phyloP scores from a whole-genome alignment of 2,113 vertebrate genomes.

The Arizona elegans region DNA sequence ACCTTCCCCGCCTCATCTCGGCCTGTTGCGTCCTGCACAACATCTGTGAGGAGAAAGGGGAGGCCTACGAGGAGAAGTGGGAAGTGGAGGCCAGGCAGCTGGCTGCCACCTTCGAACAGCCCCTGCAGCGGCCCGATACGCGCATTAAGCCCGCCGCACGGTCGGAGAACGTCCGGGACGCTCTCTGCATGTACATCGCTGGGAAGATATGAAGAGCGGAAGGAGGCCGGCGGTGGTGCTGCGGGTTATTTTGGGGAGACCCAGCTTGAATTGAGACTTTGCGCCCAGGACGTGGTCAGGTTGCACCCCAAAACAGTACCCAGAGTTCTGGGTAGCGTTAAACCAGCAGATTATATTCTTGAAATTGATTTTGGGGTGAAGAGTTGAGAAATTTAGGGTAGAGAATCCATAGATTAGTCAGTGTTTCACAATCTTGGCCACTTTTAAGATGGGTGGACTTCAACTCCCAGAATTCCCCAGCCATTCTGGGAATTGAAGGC shows the following conservation, averaged over 20 bases:
- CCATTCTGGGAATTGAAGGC: background rate
- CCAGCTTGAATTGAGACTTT: background rate
- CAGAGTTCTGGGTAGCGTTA: background rate
- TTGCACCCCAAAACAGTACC: background rate
- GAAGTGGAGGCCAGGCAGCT: conserved; percentile 11
- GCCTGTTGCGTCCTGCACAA: conserved; percentile 28
- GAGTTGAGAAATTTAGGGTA: background rate
- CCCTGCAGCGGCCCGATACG: background rate
- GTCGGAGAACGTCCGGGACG: background rate
- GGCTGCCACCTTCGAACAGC: conserved; percentile 8
- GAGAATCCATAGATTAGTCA: background rate
- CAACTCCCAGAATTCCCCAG: background rate
- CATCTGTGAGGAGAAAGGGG: conserved; percentile 29
- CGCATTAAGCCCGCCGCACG: conserved; percentile 8
- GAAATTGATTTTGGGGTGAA: background rate
- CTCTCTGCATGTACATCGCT: background rate
- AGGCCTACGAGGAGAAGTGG: conserved; percentile 18
- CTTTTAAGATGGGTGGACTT: background rate
- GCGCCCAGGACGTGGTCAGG: background rate
- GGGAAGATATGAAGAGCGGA: background rate
- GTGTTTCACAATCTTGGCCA: background rate
- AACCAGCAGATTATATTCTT: background rate
- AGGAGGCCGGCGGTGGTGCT: no score
- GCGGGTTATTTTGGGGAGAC: background rate
- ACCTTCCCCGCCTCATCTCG: conserved; percentile 25